These are phyloP conservation scores for Furcifer pardalis DNA, from an alignment of 2,797 vertebrate species.

Conservation along the genomic window DNA sequence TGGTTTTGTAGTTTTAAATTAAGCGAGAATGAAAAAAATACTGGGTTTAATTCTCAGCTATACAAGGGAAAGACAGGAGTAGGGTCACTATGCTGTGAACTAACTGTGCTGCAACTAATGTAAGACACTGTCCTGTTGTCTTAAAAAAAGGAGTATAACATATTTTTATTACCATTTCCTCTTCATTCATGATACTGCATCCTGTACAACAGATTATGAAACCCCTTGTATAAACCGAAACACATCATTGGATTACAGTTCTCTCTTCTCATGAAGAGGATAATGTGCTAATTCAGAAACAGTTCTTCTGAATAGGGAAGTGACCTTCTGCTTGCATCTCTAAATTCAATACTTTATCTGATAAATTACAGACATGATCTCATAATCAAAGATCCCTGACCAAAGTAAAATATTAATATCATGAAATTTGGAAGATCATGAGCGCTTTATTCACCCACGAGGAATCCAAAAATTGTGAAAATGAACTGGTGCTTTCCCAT, in stretches of 20 bases:
- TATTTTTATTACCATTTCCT: background rate
- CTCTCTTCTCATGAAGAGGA: background rate
- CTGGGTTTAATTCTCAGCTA: background rate
- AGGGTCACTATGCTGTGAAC: too few relatives aligned
- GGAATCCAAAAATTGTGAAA: background rate
- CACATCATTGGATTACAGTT: background rate
- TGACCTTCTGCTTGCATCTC: background rate
- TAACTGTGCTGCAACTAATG: too few relatives aligned
- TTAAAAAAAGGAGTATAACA: too few relatives aligned
- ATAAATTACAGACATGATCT: background rate
- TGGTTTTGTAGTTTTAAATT: background rate
- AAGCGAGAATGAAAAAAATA: background rate
- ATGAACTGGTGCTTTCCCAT: background rate
- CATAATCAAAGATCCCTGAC: background rate
- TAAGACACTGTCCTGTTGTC: too few relatives aligned
- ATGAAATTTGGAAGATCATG: background rate
- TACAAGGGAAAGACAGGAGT: background rate
- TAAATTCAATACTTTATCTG: background rate
- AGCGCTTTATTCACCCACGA: background rate
- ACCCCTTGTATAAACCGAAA: background rate
- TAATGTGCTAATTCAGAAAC: background rate
- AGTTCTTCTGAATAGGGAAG: background rate
- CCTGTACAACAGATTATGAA: background rate
- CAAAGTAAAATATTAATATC: background rate
- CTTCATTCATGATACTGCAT: background rate